Evolutionary conservation across 2,113 vertebrate species (phyloP), one percentile per base, ranked within the genome.

Genomic region (Melospiza melodia): DNA sequence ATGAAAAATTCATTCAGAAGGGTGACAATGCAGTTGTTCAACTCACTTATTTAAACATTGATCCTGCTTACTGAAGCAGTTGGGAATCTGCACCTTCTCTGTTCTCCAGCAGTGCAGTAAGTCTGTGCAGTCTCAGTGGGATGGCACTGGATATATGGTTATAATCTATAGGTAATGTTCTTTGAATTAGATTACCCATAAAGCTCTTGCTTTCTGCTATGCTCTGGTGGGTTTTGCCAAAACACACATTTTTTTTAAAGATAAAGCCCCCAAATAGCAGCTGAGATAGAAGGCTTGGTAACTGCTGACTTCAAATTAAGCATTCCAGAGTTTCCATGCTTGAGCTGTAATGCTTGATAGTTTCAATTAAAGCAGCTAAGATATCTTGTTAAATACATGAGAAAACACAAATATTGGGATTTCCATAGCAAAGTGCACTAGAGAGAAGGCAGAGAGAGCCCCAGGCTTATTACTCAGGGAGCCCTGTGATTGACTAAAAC

Each of bases 341-440:
- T 79, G 86, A 79, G 67, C 33, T 92, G 62, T 33, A 54, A 65
- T 88, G 75, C 71, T 89, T 44, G 44, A 48, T 48, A 18, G 49
- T 57, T 95, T 68, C 72, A 87, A 37, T 87, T 89, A 93, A 84
- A 84, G 59, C 44, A 68, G 80, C 39, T 69, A 52, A 80, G 59
- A 68, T 65, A 30, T 24, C 83, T 51, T 33, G 63, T 49, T 69
- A 80, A 94, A 84, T 48, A 51, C 80, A 76, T 18, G 9, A 25
- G 49, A 84, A 72, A 93, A 63, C 68, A 87, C 67, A 84, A 89
- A 77, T 87, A 74, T 28, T 91, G 68, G 41, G 41, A 61, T 91
- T 94, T 91, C 37, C 27, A 37, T 30, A 48, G 62, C 15, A 12
- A 88, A 83, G 18, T 23, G 49, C 48, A 55, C 49, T 21, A 55